Evolutionary conservation across 2,797 vertebrate species (phyloP).

Genomic region (Coracias cyanogaster): DNA sequence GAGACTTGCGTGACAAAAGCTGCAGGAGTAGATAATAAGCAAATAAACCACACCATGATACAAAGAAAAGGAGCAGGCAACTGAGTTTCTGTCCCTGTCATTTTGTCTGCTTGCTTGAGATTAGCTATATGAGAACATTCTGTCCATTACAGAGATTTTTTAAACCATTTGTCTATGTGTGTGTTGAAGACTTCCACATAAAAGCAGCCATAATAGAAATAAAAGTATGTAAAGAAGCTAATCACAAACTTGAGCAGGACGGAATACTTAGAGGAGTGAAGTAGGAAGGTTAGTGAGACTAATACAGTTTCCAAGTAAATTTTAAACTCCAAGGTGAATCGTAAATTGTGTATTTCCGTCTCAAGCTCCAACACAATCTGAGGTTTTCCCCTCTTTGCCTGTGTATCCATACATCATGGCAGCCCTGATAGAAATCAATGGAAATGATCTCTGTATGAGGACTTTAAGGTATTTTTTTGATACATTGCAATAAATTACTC

Average conservation of each 20-base stretch:
- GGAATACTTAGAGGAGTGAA: neutral
- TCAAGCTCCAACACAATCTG: neutral
- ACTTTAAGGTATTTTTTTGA: neutral
- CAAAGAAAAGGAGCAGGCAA: neutral
- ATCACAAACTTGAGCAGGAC: neutral
- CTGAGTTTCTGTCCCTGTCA: neutral
- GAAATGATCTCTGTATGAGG: neutral
- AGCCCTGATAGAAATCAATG: neutral
- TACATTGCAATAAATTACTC: neutral
- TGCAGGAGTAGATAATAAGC: neutral
- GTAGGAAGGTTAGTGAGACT: neutral
- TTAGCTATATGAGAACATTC: neutral
- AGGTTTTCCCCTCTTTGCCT: neutral
- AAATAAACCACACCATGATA: neutral
- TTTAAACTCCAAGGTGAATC: neutral
- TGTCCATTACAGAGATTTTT: neutral
- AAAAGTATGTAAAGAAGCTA: neutral
- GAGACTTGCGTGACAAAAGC: conserved; percentile 13
- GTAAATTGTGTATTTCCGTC: neutral
- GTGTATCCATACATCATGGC: neutral
- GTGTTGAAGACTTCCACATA: neutral
- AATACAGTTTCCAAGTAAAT: neutral
- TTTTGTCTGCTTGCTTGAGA: neutral
- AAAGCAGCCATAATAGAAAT: neutral
- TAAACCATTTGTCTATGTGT: neutral